These are phyloP conservation scores for Crocuta crocuta DNA, from an alignment of 2,113 vertebrate genomes.

Conservation along the genomic window DNA sequence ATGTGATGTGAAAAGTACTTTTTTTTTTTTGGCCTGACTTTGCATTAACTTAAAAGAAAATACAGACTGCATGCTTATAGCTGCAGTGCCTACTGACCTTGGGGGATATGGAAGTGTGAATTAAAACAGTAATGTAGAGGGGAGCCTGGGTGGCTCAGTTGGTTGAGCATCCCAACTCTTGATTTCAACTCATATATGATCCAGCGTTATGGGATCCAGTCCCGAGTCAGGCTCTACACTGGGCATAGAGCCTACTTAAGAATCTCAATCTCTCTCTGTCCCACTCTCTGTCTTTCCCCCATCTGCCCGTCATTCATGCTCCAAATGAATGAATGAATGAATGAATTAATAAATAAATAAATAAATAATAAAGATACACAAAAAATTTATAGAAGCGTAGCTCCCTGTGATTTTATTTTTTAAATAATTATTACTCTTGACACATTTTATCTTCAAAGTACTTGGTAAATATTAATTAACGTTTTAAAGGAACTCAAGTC, in stretches of 20 bases:
- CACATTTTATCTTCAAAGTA: slow-evolving; percentile 66
- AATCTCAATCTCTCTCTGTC: too few species aligned
- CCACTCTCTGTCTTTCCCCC: too few species aligned
- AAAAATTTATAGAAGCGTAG: slow-evolving; percentile 27
- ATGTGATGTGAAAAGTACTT: not conserved
- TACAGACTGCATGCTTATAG: not conserved
- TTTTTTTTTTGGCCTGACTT: not conserved
- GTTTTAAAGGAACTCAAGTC: slow-evolving; percentile 60
- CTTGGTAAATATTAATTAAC: slow-evolving; percentile 67
- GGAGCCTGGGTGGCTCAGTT: too few species aligned
- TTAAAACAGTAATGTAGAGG: not conserved
- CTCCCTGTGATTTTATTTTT: slow-evolving; percentile 55
- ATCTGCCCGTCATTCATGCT: too few species aligned
- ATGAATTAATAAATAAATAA: too few species aligned
- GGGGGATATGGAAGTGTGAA: not conserved
- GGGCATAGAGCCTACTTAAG: too few species aligned
- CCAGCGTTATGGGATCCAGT: too few species aligned
- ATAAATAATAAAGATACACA: not conserved
- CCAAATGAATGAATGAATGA: too few species aligned
- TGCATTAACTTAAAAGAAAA: slow-evolving; percentile 49
- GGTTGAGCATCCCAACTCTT: too few species aligned
- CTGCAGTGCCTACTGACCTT: not conserved
- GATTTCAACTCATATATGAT: not conserved
- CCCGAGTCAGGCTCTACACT: too few species aligned
- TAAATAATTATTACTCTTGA: slow-evolving; percentile 62